Evolutionary conservation across 1,140 invertebrate species (phyloP), one percentile per base, ranked within the genome.

Genomic region (Caligus rogercresseyi): DNA sequence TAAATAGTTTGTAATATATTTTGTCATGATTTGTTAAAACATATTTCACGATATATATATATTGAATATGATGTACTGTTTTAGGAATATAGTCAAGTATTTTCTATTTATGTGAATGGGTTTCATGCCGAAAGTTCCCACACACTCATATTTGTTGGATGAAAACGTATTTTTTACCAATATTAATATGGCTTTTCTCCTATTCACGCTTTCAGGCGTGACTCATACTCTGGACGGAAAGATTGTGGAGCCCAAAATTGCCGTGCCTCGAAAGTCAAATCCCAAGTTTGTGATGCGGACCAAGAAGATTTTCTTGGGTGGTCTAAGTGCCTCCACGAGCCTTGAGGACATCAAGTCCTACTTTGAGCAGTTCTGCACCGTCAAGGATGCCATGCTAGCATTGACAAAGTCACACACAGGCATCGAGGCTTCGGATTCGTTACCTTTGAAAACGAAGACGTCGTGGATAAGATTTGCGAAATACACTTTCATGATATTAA

Each of bases 281-380:
- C 61, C 61, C 53, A 63, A 63, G 52, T 59, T 63, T 13, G 61
- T 63, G 15, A 58, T 63, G 61, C 54, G 61, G 66, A 76, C 74
- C 24, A 77, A 76, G 69, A 77, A 77, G 66, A 75, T 77, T 65
- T 77, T 77, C 68, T 72, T 77, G 56, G 75, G 75, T 23, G 75
- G 75, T 14, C 64, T 77, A 53, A 72, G 72, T 16, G 69, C 72
- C 4, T 69, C 71, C 21, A 77, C 75, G 2, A 76, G 72, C 31
- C 69, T 72, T 25, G 74, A 77, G 64, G 74, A 76, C 66, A 69
- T 76, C 20, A 74, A 74, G 67, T 71, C 71, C 52, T 75, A 75
- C 67, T 76, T 77, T 67, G 67, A 67, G 4, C 68, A 74, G 66
- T 75, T 71, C 67, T 74, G 75, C 65, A 73, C 72, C 69, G 74